These are phyloP conservation scores for Bembecia ichneumoniformis DNA, from an alignment of 2,888 invertebrate species.

Conservation along the genomic window DNA sequence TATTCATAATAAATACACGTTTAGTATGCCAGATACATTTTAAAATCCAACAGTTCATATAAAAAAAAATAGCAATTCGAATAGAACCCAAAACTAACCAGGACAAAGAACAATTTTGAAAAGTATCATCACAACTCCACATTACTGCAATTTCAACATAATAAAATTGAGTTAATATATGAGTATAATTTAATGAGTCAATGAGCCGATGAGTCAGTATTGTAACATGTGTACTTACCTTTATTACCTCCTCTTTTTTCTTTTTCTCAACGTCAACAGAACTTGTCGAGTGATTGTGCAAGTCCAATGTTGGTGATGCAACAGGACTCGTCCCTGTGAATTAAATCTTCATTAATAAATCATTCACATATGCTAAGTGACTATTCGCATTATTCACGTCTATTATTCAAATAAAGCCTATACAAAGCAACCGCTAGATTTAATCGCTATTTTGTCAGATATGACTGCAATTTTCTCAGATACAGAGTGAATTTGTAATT, in stretches of 20 bases:
- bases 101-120: conserved; percentile 26
- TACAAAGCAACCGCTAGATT: too few relatives aligned
- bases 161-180: not conserved
- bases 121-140: conserved; percentile 48
- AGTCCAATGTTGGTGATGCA: conserved; percentile 77
- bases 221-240: conserved; percentile 40
- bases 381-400: too few relatives aligned
- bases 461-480: too few relatives aligned
- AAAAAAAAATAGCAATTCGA: not conserved
- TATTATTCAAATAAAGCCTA: too few relatives aligned
- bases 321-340: conserved; percentile 81
- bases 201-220: not conserved
- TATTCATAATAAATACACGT: too few relatives aligned
- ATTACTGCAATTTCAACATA: conserved; percentile 26
- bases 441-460: too few relatives aligned
- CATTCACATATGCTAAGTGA: too few relatives aligned
- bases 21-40: too few relatives aligned
- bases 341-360: not conserved
- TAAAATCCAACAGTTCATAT: too few relatives aligned
- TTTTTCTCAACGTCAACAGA: conserved; percentile 79
- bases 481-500: too few relatives aligned
- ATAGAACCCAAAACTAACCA: conserved; percentile 43
- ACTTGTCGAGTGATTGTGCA: conserved; percentile 86
- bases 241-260: conserved; percentile 75
- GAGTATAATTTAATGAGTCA: not conserved